Evolutionary conservation across 2,113 vertebrate genomes (phyloP).

Genomic region (Strix uralensis): DNA sequence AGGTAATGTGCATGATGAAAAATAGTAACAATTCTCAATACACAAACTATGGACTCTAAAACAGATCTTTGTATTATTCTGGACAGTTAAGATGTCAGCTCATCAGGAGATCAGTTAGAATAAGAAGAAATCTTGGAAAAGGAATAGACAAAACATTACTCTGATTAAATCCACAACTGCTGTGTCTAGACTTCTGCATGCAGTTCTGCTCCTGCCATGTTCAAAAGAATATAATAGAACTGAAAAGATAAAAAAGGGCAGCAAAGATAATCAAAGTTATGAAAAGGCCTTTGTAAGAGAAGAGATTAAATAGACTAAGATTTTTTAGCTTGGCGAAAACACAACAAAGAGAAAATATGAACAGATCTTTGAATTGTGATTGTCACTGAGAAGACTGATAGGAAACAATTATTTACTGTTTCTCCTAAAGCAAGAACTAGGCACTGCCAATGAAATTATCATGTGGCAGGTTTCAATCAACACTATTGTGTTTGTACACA

Average conservation of each 20-base stretch:
- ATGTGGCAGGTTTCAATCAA: neutral
- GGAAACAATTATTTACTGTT: slow-evolving; percentile 5
- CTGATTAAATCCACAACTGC: neutral
- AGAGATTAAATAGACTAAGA: slow-evolving; percentile 22
- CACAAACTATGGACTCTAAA: neutral
- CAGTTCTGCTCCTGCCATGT: neutral
- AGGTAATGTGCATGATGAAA: neutral
- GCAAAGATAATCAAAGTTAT: slow-evolving; percentile 34
- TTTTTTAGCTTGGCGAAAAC: slow-evolving; percentile 18
- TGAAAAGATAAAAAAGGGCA: slow-evolving; percentile 13
- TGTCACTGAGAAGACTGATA: slow-evolving; percentile 1
- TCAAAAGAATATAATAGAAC: slow-evolving; percentile 31
- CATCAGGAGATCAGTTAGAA: neutral
- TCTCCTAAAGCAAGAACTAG: neutral
- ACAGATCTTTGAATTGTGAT: neutral
- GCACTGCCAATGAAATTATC: neutral
- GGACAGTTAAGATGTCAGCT: neutral
- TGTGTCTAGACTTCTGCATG: neutral
- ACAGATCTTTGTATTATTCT: neutral
- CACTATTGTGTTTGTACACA: neutral
- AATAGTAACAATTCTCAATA: neutral
- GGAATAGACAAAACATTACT: neutral
- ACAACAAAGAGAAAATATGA: slow-evolving; percentile 27
- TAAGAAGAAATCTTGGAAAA: neutral
- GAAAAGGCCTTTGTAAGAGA: slow-evolving; percentile 6